Evolutionary conservation across 2,113 vertebrate genomes (phyloP).

Genomic region (Potamarius usumacintae): DNA sequence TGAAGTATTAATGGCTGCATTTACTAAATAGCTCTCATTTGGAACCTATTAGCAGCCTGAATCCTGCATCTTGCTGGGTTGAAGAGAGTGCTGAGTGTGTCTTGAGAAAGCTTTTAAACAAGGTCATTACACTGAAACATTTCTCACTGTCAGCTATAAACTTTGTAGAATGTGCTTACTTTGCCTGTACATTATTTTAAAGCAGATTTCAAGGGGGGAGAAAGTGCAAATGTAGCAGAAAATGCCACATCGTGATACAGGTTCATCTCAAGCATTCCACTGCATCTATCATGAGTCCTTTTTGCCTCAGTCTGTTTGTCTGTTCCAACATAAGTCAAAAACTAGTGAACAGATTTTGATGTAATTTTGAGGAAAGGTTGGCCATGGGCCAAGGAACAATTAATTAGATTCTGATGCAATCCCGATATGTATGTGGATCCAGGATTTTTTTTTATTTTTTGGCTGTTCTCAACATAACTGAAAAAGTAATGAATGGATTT

Average conservation of each 20-base stretch:
- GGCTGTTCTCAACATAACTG: no score
- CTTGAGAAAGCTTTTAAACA: slow-evolving; percentile 33
- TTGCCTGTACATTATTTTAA: background rate
- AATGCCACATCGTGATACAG: background rate
- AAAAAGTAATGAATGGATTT: no score
- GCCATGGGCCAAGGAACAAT: no score
- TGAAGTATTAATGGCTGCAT: slow-evolving; percentile 31
- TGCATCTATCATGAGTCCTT: background rate
- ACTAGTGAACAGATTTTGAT: no score
- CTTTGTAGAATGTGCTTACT: background rate
- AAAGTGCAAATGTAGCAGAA: background rate
- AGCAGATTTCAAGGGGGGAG: background rate
- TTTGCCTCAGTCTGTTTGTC: background rate
- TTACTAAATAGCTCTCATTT: slow-evolving; percentile 48
- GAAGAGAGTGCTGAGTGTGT: slow-evolving; percentile 27
- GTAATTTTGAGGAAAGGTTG: no score
- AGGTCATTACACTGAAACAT: slow-evolving; percentile 25
- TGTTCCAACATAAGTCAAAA: no score
- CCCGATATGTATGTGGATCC: no score
- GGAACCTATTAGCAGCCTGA: slow-evolving; percentile 38
- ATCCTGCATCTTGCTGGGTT: slow-evolving; percentile 29
- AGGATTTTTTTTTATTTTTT: no score
- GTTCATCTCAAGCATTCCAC: background rate
- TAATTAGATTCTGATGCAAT: no score
- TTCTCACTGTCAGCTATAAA: slow-evolving; percentile 27